Percentiles rank a stretch among this genome's conserved stretches.
Evolutionary conservation across 35 echinoderm and acorn worm species (phyloP).

Genomic region (Ophiothrix spiculata): DNA sequence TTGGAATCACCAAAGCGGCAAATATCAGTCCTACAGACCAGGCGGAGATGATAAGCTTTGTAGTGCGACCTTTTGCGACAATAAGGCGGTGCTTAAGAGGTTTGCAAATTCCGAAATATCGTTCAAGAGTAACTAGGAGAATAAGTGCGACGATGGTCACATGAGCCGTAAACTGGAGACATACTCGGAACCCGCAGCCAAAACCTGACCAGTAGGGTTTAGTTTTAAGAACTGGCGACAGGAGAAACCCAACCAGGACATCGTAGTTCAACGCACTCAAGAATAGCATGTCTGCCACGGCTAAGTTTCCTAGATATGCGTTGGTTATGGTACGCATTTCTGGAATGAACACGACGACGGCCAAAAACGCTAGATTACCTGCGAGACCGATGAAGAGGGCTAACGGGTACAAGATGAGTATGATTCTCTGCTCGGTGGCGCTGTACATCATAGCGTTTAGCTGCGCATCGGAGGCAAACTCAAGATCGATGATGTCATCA

Average conservation of each 20-base stretch:
- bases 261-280: slow-evolving; percentile 64
- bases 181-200: neutral
- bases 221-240: slow-evolving; percentile 17
- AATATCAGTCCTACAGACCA: neutral
- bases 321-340: slow-evolving; percentile 88
- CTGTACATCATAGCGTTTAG: slow-evolving; percentile 17
- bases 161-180: neutral
- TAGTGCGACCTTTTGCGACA: neutral
- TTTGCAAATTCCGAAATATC: neutral
- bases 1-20: neutral
- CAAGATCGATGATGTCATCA: neutral
- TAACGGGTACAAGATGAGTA: slow-evolving; percentile 30
- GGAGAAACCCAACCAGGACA: slow-evolving; percentile 48
- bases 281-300: slow-evolving; percentile 73
- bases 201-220: neutral
- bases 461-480: neutral
- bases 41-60: neutral
- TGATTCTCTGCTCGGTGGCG: slow-evolving; percentile 16
- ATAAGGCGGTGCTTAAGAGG: neutral
- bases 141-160: neutral
- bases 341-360: slow-evolving; percentile 62
- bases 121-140: neutral
- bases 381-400: slow-evolving; percentile 48
- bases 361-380: slow-evolving; percentile 78
- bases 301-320: slow-evolving; percentile 79